Evolutionary conservation across 2,797 vertebrate genomes (phyloP), one percentile per base, ranked within the genome.

Genomic region (Chelon labrosus): DNA sequence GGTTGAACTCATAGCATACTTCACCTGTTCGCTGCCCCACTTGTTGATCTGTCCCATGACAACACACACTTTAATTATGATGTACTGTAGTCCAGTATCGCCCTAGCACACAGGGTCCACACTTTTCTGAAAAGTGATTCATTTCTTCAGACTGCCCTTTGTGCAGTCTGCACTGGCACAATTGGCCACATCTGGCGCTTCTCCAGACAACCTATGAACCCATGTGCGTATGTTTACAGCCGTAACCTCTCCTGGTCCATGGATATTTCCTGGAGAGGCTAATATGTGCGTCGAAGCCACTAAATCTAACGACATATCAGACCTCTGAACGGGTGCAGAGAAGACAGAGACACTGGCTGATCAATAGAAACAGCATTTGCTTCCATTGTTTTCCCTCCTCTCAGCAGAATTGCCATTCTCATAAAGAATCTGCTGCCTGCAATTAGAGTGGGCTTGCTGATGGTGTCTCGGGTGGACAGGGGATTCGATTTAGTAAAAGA

Each of bases 341-440:
- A 73, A 73, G 70, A 65, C 79, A 77, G 75, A 81, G 85, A 78
- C 71, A 31, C 65, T 13, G 70, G 55, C 79, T 83, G 90, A 94
- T 95, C 94, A 88, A 94, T 95, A 93, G 80, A 93, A 94, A 95
- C 90, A 83, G 63, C 84, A 93, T 95, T 93, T 92, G 85, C 90
- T 82, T 72, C 81, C 79, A 87, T 85, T 89, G 85, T 92, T 93
- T 91, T 88, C 57, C 76, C 84, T 86, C 89, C 82, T 82, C 84
- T 91, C 93, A 92, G 89, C 90, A 91, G 84, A 94, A 89, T 90
- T 65, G 57, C 68, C 65, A 61, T 90, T 89, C 90, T 88, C 83
- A 79, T 90, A 89, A 89, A 88, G 86, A 87, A 89, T 80, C 84
- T 78, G 84, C 82, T 88, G 71, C 31, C 44, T 59, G 63, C 87